phyloP scores from a whole-genome alignment of 1,140 invertebrate species.

The Lepidurus apus region DNA sequence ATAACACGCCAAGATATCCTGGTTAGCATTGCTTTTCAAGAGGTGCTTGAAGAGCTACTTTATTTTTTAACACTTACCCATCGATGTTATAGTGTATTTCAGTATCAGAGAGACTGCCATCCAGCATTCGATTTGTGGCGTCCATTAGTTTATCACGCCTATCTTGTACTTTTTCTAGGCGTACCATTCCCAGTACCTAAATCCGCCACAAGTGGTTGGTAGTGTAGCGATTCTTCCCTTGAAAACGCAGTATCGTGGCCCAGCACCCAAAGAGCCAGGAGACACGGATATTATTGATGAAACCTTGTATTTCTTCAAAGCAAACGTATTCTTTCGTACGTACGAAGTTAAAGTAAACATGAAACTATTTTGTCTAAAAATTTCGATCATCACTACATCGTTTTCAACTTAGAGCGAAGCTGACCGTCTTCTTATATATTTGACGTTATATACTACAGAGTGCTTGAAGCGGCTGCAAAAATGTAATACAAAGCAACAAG shows the following conservation, averaged over 20 bases:
- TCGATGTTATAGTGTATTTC: background rate
- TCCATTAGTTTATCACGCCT: background rate
- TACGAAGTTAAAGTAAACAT: constrained; percentile 79
- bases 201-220: constrained; percentile 67
- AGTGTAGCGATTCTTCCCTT: constrained; percentile 89
- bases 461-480: constrained; percentile 92
- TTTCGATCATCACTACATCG: constrained; percentile 24
- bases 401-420: constrained; percentile 70
- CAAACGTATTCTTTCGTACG: constrained; percentile 98
- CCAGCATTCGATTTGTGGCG: background rate
- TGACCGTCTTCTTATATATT: constrained; percentile 93
- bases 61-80: no score
- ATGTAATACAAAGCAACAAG: constrained; percentile 82
- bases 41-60: no score
- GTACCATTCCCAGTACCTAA: constrained; percentile 85
- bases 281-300: constrained; percentile 92
- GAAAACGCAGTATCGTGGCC: constrained; percentile 78
- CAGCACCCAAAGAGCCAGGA: constrained; percentile 62
- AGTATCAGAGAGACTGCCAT: background rate
- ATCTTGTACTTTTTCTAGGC: constrained; percentile 54
- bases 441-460: constrained; percentile 98
- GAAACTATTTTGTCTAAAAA: constrained; percentile 36
- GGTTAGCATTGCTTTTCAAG: no score
- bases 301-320: constrained; percentile 94
- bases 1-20: no score